Evolutionary conservation across 2,888 invertebrate species (phyloP).

Genomic region (Protonemura montana): DNA sequence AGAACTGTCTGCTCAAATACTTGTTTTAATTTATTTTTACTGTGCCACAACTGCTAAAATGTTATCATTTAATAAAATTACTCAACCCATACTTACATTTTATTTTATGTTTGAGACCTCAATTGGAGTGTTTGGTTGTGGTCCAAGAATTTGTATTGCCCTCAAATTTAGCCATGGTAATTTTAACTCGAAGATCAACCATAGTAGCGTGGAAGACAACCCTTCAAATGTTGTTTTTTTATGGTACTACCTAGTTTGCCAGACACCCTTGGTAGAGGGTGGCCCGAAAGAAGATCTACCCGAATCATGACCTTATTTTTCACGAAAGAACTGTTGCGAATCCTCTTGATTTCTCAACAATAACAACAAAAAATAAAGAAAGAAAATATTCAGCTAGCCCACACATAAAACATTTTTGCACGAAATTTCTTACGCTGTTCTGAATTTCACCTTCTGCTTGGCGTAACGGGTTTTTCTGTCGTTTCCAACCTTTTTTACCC

Average conservation of each 20-base stretch:
- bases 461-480: constrained; percentile 46
- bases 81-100: neutral
- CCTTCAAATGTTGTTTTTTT: neutral
- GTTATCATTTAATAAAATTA: constrained; percentile 14
- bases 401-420: constrained; percentile 42
- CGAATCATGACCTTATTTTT: constrained; percentile 34
- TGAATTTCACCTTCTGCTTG: constrained; percentile 44
- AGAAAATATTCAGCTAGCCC: constrained; percentile 24
- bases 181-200: neutral
- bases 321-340: constrained; percentile 30
- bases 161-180: neutral
- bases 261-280: constrained; percentile 13
- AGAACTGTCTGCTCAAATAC: constrained; percentile 5
- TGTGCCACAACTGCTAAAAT: neutral
- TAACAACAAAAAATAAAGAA: neutral
- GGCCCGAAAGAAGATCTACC: neutral
- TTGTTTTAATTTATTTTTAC: neutral
- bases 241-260: neutral
- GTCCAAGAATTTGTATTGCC: neutral
- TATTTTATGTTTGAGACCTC: neutral
- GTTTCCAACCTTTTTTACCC: constrained; percentile 43
- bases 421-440: constrained; percentile 31
- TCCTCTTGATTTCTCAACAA: constrained; percentile 40
- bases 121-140: neutral
- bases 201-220: neutral